phyloP scores from a whole-genome alignment of 92 coral and sea anemone species.

The Parazoanthus darwini region DNA sequence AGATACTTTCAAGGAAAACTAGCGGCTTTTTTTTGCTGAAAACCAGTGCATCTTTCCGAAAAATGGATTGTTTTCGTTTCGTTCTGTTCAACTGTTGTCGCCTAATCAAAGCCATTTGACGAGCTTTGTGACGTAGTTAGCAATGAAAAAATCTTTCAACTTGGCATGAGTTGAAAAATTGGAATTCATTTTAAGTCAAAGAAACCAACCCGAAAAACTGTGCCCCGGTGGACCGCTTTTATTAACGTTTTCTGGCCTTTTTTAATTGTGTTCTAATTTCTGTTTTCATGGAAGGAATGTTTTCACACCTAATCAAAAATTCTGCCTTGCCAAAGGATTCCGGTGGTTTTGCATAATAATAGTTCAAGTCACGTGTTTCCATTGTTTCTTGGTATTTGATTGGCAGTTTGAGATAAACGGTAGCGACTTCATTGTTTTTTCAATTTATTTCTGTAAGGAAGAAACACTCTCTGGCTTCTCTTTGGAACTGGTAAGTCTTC shows the following conservation, averaged over 20 bases:
- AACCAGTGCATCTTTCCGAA: constrained; percentile 21
- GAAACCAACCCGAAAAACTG: constrained; percentile 7
- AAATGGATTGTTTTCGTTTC: constrained; percentile 31
- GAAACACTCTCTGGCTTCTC: constrained; percentile 72
- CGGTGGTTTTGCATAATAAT: constrained; percentile 89
- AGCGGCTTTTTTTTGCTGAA: constrained; percentile 19
- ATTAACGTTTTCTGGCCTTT: constrained; percentile 51
- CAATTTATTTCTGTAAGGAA: constrained; percentile 81
- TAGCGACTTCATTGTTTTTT: constrained; percentile 71
- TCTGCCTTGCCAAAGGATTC: constrained; percentile 60
- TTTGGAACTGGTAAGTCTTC: constrained; percentile 79
- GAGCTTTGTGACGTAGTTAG: constrained; percentile 62
- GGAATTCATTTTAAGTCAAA: constrained; percentile 43
- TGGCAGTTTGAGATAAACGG: constrained; percentile 84
- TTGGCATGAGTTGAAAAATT: constrained; percentile 48
- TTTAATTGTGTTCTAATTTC: constrained; percentile 58
- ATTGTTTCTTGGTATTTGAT: constrained; percentile 97
- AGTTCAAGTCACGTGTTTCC: constrained; percentile 79
- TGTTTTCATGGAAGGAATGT: constrained; percentile 60
- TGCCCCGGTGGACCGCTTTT: constrained; percentile 35
- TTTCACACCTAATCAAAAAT: constrained; percentile 51
- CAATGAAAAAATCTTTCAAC: constrained; percentile 38
- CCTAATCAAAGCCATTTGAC: constrained; percentile 48
- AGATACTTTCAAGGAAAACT: constrained; percentile 10
- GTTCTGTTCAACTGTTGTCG: not conserved